phyloP scores from a whole-genome alignment of 2,888 invertebrate genomes.

The Amaurobius ferox region DNA sequence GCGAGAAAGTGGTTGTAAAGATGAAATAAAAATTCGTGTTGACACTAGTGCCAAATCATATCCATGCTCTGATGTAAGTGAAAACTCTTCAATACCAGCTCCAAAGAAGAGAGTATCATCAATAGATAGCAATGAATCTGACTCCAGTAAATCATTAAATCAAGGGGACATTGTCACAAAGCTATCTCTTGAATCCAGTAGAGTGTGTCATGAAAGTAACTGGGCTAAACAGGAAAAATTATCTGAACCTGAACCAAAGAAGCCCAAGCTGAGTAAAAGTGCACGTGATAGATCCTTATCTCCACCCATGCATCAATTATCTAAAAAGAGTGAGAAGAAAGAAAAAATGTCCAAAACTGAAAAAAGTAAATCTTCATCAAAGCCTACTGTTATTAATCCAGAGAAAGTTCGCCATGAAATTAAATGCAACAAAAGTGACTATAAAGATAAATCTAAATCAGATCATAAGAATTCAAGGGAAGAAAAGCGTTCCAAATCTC shows the following conservation, averaged over 20 bases:
- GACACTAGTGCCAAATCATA: slow-evolving; percentile 65
- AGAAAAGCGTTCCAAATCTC: slow-evolving; percentile 54
- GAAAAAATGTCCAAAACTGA: slow-evolving; percentile 76
- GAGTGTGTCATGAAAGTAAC: slow-evolving; percentile 55
- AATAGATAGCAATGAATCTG: slow-evolving; percentile 74
- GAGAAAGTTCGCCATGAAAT: slow-evolving; percentile 74
- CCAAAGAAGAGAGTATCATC: slow-evolving; percentile 74
- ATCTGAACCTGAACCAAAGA: slow-evolving; percentile 74
- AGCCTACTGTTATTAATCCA: slow-evolving; percentile 13
- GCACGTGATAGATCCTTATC: slow-evolving; percentile 44
- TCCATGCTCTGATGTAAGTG: slow-evolving; percentile 66
- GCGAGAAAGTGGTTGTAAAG: slow-evolving; percentile 59
- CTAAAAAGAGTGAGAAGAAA: slow-evolving; percentile 77
- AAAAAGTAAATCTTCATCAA: slow-evolving; percentile 73
- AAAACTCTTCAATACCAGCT: slow-evolving; percentile 74
- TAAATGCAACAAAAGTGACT: slow-evolving; percentile 74
- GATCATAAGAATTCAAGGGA: slow-evolving; percentile 62
- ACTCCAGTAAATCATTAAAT: slow-evolving; percentile 70
- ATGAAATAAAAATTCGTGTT: slow-evolving; percentile 25
- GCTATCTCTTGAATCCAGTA: slow-evolving; percentile 69
- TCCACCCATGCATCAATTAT: slow-evolving; percentile 75
- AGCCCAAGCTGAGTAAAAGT: slow-evolving; percentile 71
- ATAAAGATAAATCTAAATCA: slow-evolving; percentile 72
- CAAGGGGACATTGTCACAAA: no score
- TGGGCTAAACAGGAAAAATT: slow-evolving; percentile 66